These are phyloP conservation scores for Megaleporinus macrocephalus DNA, from an alignment of 2,113 vertebrate genomes.

Conservation along the genomic window DNA sequence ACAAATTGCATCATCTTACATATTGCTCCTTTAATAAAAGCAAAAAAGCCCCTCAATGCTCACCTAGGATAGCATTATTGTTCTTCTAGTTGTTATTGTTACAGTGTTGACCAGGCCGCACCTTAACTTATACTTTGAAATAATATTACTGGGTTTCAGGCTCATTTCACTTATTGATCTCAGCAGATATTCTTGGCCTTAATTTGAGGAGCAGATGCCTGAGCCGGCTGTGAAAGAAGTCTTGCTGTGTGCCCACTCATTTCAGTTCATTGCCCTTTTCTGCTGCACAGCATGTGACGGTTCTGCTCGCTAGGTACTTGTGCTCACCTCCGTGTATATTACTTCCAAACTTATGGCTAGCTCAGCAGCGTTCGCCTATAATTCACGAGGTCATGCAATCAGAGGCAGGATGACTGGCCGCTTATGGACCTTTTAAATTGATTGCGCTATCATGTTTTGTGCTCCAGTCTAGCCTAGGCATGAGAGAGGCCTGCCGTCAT, in stretches of 20 bases:
- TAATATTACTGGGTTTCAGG: background rate
- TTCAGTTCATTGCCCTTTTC: conserved; percentile 9
- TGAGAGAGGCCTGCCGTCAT: background rate
- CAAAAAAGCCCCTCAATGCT: too few relatives aligned
- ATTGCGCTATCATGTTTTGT: background rate
- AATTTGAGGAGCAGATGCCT: conserved; percentile 23
- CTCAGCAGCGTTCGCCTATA: background rate
- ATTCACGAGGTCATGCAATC: conserved; percentile 26
- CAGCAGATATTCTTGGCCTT: conserved; percentile 1
- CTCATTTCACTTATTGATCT: background rate
- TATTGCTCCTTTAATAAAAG: too few relatives aligned
- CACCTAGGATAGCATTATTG: too few relatives aligned
- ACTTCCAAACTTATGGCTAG: conserved; percentile 5
- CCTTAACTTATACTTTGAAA: background rate
- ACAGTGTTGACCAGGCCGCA: too few relatives aligned
- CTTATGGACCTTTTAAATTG: background rate
- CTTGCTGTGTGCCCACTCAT: conserved; percentile 19
- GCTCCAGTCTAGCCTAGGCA: background rate
- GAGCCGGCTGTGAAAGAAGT: conserved; percentile 18
- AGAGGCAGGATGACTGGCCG: background rate
- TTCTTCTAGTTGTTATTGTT: too few relatives aligned
- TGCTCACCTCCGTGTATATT: background rate
- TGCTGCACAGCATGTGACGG: background rate
- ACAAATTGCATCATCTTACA: too few relatives aligned
- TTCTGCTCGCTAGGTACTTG: background rate